Evolutionary conservation across 2,113 vertebrate species (phyloP), one percentile per base, ranked within the genome.

Genomic region (Onychostruthus taczanowskii): DNA sequence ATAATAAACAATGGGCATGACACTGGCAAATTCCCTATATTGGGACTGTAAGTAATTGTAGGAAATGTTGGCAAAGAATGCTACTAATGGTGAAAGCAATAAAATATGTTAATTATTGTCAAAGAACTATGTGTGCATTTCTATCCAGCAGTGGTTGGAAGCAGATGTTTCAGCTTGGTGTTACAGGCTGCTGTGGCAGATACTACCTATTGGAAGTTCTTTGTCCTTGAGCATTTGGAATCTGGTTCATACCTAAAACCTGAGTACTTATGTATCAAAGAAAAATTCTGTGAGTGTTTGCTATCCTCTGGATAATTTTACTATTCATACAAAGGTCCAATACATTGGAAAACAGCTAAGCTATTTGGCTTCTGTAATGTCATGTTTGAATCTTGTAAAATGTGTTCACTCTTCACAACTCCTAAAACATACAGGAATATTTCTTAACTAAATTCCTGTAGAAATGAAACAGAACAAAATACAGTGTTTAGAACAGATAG

Each of bases 341-440:
- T 49, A 46, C 1, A 5, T 43, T 76, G 41, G 44, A 58, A 92
- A 82, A 56, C 23, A 87, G 37, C 21, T 56, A 89, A 93, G 22
- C 9, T 61, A 10, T 58, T 95, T 95, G 81, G 46, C 70, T 89
- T 89, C 58, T 41, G 30, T 58, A 50, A 43, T 58, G 30, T 77
- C 88, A 93, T 66, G 62, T 69, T 63, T 92, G 66, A 81, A 67
- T 74, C 53, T 82, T 94, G 46, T 79, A 93, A 87, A 84, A 89
- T 41, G 14, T 55, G 39, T 82, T 87, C 58, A 16, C 24, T 68
- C 70, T 68, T 82, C 35, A 53, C 13, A 95, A 62, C 17, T 41
- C 33, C 22, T 87, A 84, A 84, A 85, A 82, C 30, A 66, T 68
- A 80, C 10, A 44, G 22, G 37, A 89, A 61, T 89, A 64, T 53